phyloP scores from a whole-genome alignment of 2,113 vertebrate genomes.

The Trachemys scripta region DNA sequence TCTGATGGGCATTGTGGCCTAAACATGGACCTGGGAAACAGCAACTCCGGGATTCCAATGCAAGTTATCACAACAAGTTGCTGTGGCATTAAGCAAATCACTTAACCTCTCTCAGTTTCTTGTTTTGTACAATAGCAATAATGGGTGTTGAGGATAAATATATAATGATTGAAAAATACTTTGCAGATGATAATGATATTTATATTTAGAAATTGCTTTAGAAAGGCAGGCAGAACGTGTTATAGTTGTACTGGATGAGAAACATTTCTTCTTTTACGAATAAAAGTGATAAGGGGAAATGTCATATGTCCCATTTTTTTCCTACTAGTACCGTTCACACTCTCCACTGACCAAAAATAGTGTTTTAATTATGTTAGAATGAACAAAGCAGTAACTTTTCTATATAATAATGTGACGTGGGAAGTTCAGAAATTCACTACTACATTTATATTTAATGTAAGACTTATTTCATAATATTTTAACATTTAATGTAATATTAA shows the following conservation, averaged over 20 bases:
- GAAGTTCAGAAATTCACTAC: background rate
- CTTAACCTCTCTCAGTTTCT: background rate
- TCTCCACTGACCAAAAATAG: background rate
- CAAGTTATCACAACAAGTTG: background rate
- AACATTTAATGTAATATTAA: slow-evolving; percentile 42
- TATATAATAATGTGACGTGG: background rate
- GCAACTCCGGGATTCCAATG: background rate
- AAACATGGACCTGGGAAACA: background rate
- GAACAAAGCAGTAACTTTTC: background rate
- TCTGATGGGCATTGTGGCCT: background rate
- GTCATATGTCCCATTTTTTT: background rate
- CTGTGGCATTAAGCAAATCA: background rate
- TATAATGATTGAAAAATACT: background rate
- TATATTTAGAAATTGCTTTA: background rate
- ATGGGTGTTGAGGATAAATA: background rate
- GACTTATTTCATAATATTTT: background rate
- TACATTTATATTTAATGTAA: slow-evolving; percentile 41
- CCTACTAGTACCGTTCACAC: background rate
- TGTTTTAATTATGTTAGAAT: background rate
- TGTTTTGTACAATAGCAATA: background rate
- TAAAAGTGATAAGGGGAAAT: background rate
- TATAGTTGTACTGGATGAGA: background rate
- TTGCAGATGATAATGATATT: background rate
- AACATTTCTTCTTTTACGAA: background rate
- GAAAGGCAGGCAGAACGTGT: background rate